Evolutionary conservation across 2,797 vertebrate genomes (phyloP).

Genomic region (Onychomys arenicola): DNA sequence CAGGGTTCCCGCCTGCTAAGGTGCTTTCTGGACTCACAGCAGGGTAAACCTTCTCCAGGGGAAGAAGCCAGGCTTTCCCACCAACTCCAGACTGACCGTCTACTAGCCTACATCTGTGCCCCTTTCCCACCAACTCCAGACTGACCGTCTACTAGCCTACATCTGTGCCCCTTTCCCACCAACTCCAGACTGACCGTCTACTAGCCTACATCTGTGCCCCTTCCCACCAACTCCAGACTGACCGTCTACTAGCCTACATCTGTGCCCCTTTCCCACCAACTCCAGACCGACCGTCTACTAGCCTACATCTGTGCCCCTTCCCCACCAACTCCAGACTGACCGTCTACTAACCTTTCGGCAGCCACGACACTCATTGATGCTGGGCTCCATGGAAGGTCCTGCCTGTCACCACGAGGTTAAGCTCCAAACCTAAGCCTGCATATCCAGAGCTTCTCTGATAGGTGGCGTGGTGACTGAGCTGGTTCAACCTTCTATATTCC

Average conservation of each 20-base stretch:
- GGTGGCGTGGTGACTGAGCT: background rate
- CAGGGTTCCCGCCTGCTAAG: background rate
- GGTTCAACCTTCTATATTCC: background rate
- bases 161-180: background rate
- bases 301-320: background rate
- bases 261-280: background rate
- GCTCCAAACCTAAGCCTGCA: background rate
- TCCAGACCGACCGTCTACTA: background rate
- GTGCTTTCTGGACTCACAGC: slow-evolving; percentile 27
- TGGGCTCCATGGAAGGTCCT: background rate
- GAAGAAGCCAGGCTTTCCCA: background rate
- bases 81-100: background rate
- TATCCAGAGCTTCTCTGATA: background rate
- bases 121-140: background rate
- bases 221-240: background rate
- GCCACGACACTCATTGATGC: too few relatives aligned
- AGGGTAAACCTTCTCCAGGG: slow-evolving; percentile 17
- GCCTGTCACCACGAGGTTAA: background rate
- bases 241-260: background rate
- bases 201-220: background rate
- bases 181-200: background rate
- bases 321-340: background rate
- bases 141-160: background rate
- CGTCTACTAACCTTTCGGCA: background rate
- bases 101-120: background rate